phyloP scores from a whole-genome alignment of 2,888 invertebrate species.

The Agonopterix alstromeriana region DNA sequence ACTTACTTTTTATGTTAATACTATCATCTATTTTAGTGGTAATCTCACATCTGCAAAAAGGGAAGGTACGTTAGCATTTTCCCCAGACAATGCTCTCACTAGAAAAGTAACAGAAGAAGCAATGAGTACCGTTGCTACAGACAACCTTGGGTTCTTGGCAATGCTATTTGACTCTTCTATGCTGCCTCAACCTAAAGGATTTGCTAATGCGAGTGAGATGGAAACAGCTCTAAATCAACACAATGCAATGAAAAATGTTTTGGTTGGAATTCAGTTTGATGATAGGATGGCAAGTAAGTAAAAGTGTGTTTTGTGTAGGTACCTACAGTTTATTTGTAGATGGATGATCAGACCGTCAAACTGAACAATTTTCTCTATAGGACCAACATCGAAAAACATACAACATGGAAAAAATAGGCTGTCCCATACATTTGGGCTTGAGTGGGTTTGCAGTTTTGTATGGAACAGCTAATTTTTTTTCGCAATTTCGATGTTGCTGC shows the following conservation, averaged over 20 bases:
- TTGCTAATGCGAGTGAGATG: conserved; percentile 49
- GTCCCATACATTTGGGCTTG: no score
- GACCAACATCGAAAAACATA: no score
- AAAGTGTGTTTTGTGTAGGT: no score
- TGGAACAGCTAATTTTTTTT: no score
- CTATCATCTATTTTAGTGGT: conserved; percentile 28
- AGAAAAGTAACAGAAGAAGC: conserved; percentile 54
- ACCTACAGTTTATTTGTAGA: no score
- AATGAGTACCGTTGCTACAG: conserved; percentile 53
- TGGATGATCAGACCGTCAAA: no score
- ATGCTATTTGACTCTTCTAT: conserved; percentile 50
- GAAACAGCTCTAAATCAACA: conserved; percentile 53
- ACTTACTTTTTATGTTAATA: no score
- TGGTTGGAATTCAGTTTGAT: conserved; percentile 66
- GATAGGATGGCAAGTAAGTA: conserved; percentile 63
- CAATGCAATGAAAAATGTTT: conserved; percentile 58
- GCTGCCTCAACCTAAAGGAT: conserved; percentile 60
- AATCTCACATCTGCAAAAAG: conserved; percentile 47
- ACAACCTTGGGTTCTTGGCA: conserved; percentile 53
- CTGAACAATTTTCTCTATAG: no score
- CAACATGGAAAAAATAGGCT: no score
- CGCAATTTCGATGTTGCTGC: no score
- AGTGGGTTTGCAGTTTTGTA: no score
- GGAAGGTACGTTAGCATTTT: conserved; percentile 61
- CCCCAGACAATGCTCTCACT: conserved; percentile 59